Base-by-base conservation (phyloP, 1,140 invertebrate genomes). In the Pogonomyrmex californicus region DNA sequence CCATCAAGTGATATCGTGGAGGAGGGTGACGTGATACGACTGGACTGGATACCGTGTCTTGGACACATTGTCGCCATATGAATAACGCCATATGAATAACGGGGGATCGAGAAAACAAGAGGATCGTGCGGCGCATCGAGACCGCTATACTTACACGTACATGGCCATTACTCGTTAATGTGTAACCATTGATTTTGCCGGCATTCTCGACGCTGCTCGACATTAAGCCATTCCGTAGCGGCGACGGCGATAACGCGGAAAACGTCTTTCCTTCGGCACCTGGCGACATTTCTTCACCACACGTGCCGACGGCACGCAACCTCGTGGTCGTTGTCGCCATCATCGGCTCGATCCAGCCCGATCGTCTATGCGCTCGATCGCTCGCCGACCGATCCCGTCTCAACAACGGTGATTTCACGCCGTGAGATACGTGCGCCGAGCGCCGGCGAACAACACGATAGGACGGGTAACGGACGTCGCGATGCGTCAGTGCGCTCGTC, bases 141-240 rank as follows among this genome's bases (percentile, higher is more conserved):
- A 7, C 44, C 3, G 60, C 41, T 47, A 23, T 66, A 75, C 60
- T 75, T 86, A 87, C 78, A 71, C 88, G 86, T 86, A 87, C 47
- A 78, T 88, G 87, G 33, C 89, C 90, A 73, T 92, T 91, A 54
- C 63, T 91, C 30, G 56, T 71, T n/a, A 78, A 71, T 10, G 87
- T 73, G 60, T 93, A 92, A 54, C 93, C 92, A 70, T 92, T 92
- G 65, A 75, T 85, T 47, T 79, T 88, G 4, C 90, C 89, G 77
- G 88, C 88, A 65, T 91, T 51, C n/a, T 75, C 4, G 81, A n/a
- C 85, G 73, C 78, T 60, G 54, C 51, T 75, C 14, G 88, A 89
- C 66, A 78, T 85, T 63, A 88, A 87, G 36, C 88, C 87, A 60
- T 89, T 90, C 81, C 83, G 89, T 47, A 76, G 10, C 4, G 62